A percentile compares a stretch with the other conserved stretches of the same genome.
Evolutionary conservation across 30 jellyfish, hydroid and myxozoan species (phyloP).

Genomic region (Turritopsis rubra): DNA sequence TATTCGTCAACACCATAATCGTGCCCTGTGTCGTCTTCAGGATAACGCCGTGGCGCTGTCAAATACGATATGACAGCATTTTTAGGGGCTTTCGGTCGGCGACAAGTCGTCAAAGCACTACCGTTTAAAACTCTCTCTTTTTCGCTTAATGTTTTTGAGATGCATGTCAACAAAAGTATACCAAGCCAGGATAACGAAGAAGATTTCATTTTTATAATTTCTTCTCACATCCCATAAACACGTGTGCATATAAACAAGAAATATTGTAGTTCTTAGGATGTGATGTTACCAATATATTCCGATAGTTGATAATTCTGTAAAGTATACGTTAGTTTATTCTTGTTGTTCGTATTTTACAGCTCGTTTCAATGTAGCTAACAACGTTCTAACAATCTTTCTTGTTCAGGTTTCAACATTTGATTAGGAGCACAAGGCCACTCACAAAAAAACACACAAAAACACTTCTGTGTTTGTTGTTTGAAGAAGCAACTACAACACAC

Average conservation of each 20-base stretch:
- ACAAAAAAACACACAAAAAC: neutral
- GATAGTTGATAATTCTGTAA: too few relatives aligned
- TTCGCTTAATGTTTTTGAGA: neutral
- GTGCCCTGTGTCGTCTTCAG: neutral
- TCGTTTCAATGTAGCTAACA: too few relatives aligned
- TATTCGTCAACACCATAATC: neutral
- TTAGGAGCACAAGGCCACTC: neutral
- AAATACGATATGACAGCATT: slow-evolving; percentile 15
- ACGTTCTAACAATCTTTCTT: too few relatives aligned
- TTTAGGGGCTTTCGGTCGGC: slow-evolving; percentile 10
- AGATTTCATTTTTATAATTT: neutral
- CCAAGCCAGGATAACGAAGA: neutral
- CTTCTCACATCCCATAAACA: neutral
- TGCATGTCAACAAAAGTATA: neutral
- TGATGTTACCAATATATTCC: too few relatives aligned
- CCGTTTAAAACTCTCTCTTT: neutral
- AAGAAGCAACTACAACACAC: neutral
- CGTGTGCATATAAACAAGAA: neutral
- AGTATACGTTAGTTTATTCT: too few relatives aligned
- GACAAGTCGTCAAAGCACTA: slow-evolving; percentile 13
- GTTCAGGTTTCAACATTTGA: neutral
- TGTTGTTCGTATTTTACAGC: too few relatives aligned
- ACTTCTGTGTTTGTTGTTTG: neutral
- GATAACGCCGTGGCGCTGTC: neutral
- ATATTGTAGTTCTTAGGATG: too few relatives aligned